Base-by-base conservation (phyloP, 1,140 invertebrate genomes). In the Sycophila sp. region DNA sequence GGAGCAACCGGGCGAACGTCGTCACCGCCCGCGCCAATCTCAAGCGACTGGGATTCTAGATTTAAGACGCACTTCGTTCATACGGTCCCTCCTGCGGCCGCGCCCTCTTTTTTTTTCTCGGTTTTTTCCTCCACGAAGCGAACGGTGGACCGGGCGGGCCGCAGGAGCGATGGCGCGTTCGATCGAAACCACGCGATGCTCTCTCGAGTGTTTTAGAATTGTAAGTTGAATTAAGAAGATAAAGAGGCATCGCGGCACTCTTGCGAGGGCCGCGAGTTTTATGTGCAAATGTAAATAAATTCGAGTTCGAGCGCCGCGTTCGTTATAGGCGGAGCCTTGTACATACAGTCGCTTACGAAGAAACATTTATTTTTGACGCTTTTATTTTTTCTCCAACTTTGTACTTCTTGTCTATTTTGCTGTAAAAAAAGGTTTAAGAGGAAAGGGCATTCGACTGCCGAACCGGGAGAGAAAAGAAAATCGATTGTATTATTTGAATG, bases 41-140 rank as follows among this genome's bases (percentile, higher is more conserved):
- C 1, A 86, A 86, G 55, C 78, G 85, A 56, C 66, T 87, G 17
- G 85, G 84, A 10, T 83, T 87, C 38, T 87, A 69, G 77, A 7
- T 8, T 42, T n/a, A n/a, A n/a, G n/a, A n/a, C n/a, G n/a, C n/a
- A n/a, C n/a, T n/a, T n/a, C n/a, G n/a, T n/a, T n/a, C n/a, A n/a
- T n/a, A n/a, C n/a, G n/a, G n/a, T n/a, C n/a, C n/a, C n/a, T n/a
- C n/a, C n/a, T n/a, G n/a, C n/a, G n/a, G n/a, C n/a, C n/a, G n/a
- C n/a, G n/a, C n/a, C n/a, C n/a, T n/a, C n/a, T n/a, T n/a, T n/a
- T n/a, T n/a, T n/a, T n/a, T n/a, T n/a, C n/a, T n/a, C n/a, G n/a
- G n/a, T n/a, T n/a, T n/a, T n/a, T n/a, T n/a, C n/a, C n/a, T n/a
- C n/a, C n/a, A n/a, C n/a, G n/a, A n/a, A n/a, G n/a, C n/a, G n/a